Evolutionary conservation across 2,888 invertebrate species (phyloP), one percentile per base, ranked within the genome.

Genomic region (Anaspis maculata): DNA sequence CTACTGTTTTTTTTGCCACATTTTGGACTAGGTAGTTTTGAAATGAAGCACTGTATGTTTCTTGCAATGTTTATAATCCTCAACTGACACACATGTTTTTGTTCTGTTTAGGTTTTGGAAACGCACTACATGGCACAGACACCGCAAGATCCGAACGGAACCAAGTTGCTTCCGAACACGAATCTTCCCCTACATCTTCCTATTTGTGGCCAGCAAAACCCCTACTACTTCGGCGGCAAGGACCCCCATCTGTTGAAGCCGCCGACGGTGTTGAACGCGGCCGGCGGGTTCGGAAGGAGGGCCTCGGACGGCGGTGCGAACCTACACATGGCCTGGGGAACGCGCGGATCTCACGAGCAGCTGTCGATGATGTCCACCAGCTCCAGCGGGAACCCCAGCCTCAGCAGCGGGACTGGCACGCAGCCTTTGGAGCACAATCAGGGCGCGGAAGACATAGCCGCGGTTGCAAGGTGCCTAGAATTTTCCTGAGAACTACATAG

Each of bases 221-320:
- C 85, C 15, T 78, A 85, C 34, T 85, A 84, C 69, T 85, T 87
- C 64, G 83, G 86, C 57, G 83, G 88, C 39, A 91, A 91, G 59
- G 92, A 95, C 68, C 92, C 92, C 52, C 90, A 95, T 63, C 70
- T 95, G 43, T 69, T 96, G 34, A 91, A 92, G 62, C 92, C 92
- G n/a, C 94, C 92, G 1, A 82, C 83, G 36, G 86, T 88, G 9
- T 79, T 91, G 77, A 85, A 83, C 56, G 83, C 83, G 45, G 82
- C 79, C 47, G 83, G 85, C 25, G 77, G 83, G 29, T 88, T 89
- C 67, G 90, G 90, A 3, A 76, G 95, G 23, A 77, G 95, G 49
- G 94, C 94, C 30, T 94, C 94, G 42, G 95, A 95, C 69, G 95
- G 95, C 49, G 94, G 94, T 34, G 92, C 94, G 32, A 91, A 94